These are phyloP conservation scores for Nasonia oneida DNA, from an alignment of 2,888 invertebrate genomes.

Conservation along the genomic window DNA sequence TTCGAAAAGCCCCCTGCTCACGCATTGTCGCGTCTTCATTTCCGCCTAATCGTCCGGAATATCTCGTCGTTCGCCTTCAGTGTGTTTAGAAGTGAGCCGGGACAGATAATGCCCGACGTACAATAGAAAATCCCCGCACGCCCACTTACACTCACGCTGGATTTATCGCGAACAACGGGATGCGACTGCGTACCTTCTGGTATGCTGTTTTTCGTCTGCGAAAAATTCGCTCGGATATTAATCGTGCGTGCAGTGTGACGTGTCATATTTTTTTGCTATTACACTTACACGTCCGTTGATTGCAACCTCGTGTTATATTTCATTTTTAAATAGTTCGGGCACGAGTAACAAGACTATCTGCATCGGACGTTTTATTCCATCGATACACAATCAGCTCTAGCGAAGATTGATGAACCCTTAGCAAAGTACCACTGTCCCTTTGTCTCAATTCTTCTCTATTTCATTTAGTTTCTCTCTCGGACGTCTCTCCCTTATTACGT, in stretches of 20 bases:
- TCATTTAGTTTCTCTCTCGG: not conserved
- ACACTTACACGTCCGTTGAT: too few relatives aligned
- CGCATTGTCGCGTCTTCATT: slow-evolving; percentile 39
- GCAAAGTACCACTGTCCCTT: not conserved
- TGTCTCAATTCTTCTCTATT: slow-evolving; percentile 15
- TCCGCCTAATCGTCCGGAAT: slow-evolving; percentile 50
- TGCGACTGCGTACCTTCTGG: not conserved
- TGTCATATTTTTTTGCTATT: not conserved
- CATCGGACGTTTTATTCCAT: not conserved
- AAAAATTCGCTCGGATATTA: not conserved
- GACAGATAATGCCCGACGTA: slow-evolving; percentile 23
- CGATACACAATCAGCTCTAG: not conserved
- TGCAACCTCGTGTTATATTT: too few relatives aligned
- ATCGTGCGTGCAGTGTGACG: not conserved
- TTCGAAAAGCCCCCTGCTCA: not conserved
- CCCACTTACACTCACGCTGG: slow-evolving; percentile 55
- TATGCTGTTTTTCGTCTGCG: not conserved
- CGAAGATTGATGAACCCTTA: not conserved
- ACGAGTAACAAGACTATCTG: not conserved
- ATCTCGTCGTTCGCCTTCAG: slow-evolving; percentile 8
- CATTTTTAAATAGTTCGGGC: too few relatives aligned
- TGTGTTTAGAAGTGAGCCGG: not conserved
- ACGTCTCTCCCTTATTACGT: not conserved
- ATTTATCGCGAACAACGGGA: slow-evolving; percentile 46
- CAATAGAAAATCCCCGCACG: slow-evolving; percentile 9